A percentile compares a stretch with the other conserved stretches of the same genome.
Evolutionary conservation across 2,113 vertebrate species (phyloP).

Genomic region (Apaloderma vittatum): DNA sequence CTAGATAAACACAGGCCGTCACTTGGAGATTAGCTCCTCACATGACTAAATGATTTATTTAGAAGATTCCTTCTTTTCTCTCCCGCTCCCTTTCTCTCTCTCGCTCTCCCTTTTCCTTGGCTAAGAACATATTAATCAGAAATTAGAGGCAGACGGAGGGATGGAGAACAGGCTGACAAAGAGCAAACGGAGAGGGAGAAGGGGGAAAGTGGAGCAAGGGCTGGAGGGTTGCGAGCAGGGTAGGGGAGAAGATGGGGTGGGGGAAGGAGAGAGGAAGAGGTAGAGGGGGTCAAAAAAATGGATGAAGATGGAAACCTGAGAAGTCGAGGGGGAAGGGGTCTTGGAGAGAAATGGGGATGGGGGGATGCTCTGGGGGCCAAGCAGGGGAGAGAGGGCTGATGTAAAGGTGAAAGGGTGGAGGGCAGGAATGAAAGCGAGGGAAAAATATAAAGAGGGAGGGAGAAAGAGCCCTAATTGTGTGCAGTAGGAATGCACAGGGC

Average conservation of each 20-base stretch:
- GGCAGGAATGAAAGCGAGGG: background rate
- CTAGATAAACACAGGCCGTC: constrained; percentile 78
- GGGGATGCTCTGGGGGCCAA: background rate
- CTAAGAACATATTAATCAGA: constrained; percentile 81
- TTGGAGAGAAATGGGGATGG: background rate
- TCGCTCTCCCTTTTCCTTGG: constrained; percentile 52
- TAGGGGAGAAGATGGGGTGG: background rate
- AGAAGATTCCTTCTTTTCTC: constrained; percentile 74
- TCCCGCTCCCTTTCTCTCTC: constrained; percentile 6
- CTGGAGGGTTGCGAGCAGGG: background rate
- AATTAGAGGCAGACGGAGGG: constrained; percentile 71
- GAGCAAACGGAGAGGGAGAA: background rate
- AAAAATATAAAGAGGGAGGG: background rate
- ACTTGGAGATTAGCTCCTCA: constrained; percentile 78
- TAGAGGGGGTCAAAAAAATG: background rate
- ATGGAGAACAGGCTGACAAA: constrained; percentile 25
- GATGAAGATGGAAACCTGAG: background rate
- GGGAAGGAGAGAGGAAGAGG: background rate
- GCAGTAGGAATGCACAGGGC: constrained; percentile 27
- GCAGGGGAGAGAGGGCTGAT: background rate
- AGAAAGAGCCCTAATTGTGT: constrained; percentile 29
- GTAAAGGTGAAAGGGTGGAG: constrained; percentile 12
- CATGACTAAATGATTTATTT: constrained; percentile 82
- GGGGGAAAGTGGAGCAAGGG: background rate
- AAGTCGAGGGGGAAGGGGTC: rapidly evolving